Percentiles rank a stretch among this genome's conserved stretches.
Conservation (phyloP, 2,797 vertebrate genomes). For the Leptodactylus fallax region DNA sequence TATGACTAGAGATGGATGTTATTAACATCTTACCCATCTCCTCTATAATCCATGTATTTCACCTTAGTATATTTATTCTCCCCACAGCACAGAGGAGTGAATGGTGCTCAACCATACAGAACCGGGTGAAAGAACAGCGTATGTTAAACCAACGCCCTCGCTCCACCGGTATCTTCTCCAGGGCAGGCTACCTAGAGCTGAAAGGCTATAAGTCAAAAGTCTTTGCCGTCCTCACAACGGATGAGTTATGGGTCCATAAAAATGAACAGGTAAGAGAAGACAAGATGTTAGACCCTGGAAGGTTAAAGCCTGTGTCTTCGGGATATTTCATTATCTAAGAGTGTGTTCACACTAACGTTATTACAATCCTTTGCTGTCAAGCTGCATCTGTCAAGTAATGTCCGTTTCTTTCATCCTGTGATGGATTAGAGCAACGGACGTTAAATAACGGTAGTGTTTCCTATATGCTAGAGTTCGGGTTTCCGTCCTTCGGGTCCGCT, state of each 20-base stretch:
- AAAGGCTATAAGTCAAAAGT: constrained; percentile 93
- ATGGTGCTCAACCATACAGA: constrained; percentile 89
- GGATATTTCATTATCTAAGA: too few species aligned
- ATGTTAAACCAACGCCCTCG: constrained; percentile 80
- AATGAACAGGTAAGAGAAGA: constrained; percentile 86
- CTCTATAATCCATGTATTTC: neutral
- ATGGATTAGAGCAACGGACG: too few species aligned
- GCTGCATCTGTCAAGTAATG: too few species aligned
- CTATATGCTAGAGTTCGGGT: too few species aligned
- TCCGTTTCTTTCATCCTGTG: too few species aligned
- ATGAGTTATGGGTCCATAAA: constrained; percentile 94
- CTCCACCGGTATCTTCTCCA: constrained; percentile 77
- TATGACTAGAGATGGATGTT: too few species aligned
- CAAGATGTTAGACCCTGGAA: neutral
- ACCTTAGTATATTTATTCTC: neutral
- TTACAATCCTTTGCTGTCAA: too few species aligned
- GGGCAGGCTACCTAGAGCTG: constrained; percentile 85
- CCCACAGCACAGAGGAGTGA: constrained; percentile 82
- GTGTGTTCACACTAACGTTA: too few species aligned
- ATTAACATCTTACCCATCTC: neutral
- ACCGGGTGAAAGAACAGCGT: constrained; percentile 85
- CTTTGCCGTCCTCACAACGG: constrained; percentile 85
- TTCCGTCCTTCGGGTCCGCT: too few species aligned
- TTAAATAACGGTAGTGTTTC: too few species aligned
- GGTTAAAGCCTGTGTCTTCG: too few species aligned